A percentile compares a stretch with the other conserved stretches of the same genome.
Evolutionary conservation across 2,113 vertebrate genomes (phyloP).

Genomic region (Atrichornis clamosus): DNA sequence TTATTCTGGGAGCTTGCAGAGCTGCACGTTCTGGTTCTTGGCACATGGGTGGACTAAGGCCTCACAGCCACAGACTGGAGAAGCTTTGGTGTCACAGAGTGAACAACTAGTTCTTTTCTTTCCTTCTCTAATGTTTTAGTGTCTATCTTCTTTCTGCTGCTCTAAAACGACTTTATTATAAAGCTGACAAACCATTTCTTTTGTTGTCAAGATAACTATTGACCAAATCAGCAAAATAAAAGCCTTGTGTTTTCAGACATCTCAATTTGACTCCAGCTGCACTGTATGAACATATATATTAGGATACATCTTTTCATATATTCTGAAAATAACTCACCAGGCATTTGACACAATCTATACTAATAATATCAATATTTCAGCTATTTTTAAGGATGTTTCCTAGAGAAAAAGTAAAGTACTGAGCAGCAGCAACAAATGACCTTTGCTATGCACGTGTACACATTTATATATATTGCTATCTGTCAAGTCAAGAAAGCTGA

Average conservation of each 20-base stretch:
- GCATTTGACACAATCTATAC: background rate
- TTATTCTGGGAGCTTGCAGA: accelerated
- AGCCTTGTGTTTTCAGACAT: background rate
- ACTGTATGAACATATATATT: background rate
- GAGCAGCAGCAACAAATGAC: background rate
- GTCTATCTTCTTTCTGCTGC: background rate
- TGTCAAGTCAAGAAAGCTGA: background rate
- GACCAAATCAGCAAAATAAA: background rate
- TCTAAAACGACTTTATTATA: background rate
- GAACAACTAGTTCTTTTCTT: background rate
- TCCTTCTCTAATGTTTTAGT: background rate
- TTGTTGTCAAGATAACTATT: background rate
- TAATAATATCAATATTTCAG: background rate
- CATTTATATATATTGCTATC: background rate
- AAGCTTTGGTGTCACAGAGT: background rate
- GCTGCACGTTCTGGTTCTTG: background rate
- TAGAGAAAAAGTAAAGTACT: background rate
- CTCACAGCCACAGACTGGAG: background rate
- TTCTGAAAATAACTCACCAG: background rate
- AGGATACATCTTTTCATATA: background rate
- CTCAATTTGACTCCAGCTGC: background rate
- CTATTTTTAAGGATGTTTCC: background rate
- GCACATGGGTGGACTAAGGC: background rate
- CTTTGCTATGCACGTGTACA: background rate
- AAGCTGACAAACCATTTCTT: background rate